phyloP scores from a whole-genome alignment of 1,140 invertebrate species.

The Colletes latitarsis region DNA sequence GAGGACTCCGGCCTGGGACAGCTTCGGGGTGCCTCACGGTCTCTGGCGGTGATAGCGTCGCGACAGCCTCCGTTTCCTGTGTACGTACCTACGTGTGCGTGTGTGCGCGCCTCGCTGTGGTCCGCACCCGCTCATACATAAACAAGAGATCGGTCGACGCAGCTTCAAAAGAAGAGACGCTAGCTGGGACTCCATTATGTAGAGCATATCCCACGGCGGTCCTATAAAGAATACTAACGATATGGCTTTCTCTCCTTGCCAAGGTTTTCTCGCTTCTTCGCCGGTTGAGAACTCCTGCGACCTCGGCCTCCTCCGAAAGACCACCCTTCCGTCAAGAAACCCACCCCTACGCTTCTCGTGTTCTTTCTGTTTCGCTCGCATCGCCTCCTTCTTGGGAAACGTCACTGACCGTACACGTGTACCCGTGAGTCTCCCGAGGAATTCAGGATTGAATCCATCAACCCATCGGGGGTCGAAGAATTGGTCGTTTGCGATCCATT shows the following conservation, averaged over 20 bases:
- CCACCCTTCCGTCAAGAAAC: conserved; percentile 24
- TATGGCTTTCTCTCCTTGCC: conserved; percentile 74
- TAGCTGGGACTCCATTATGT: conserved; percentile 80
- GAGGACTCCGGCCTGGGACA: conserved; percentile 38
- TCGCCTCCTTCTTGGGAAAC: neutral
- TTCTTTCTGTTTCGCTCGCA: neutral
- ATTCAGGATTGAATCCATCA: neutral
- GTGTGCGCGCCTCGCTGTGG: conserved; percentile 69
- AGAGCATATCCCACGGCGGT: conserved; percentile 79
- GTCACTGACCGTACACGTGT: neutral
- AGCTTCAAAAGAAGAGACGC: conserved; percentile 81
- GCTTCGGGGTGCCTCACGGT: conserved; percentile 17
- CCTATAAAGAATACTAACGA: conserved; percentile 82
- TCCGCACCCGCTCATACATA: conserved; percentile 80
- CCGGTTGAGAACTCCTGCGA: conserved; percentile 26
- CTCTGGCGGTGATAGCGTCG: conserved; percentile 24
- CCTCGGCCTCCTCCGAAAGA: conserved; percentile 1
- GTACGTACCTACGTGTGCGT: neutral
- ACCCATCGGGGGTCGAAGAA: neutral
- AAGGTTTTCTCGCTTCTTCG: conserved; percentile 48
- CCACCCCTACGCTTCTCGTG: neutral
- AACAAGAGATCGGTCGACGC: conserved; percentile 80
- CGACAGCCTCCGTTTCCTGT: neutral
- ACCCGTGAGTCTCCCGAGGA: neutral
- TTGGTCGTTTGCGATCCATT: too few relatives aligned